These are phyloP conservation scores for Hydrozoanthus gracilis DNA, from an alignment of 92 coral and sea anemone species.

Conservation along the genomic window DNA sequence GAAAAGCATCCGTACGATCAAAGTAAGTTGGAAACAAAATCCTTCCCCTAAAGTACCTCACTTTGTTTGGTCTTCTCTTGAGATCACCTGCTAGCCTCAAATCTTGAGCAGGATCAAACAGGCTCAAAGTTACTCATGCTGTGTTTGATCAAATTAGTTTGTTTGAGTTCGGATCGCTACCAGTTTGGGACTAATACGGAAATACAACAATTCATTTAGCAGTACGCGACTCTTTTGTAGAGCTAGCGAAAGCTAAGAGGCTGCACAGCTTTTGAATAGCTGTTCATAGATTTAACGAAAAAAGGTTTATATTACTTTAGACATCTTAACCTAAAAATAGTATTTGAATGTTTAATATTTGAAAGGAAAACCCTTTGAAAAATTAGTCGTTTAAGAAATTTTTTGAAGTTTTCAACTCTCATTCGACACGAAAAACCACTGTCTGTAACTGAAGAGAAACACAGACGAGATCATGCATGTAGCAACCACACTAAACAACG, in stretches of 20 bases:
- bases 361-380: too few species aligned
- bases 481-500: too few species aligned
- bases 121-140: slow-evolving; percentile 27
- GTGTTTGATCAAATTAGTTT: slow-evolving; percentile 49
- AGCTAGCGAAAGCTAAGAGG: background rate
- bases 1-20: background rate
- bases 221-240: background rate
- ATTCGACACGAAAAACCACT: too few species aligned
- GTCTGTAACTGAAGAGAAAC: too few species aligned
- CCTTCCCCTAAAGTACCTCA: background rate
- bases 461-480: too few species aligned
- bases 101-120: slow-evolving; percentile 41
- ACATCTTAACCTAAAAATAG: too few species aligned
- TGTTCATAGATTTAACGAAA: too few species aligned
- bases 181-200: background rate
- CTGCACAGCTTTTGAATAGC: too few species aligned
- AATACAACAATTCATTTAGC: background rate
- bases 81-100: slow-evolving; percentile 19
- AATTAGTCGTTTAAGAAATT: too few species aligned
- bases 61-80: slow-evolving; percentile 2
- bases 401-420: too few species aligned
- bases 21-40: background rate
- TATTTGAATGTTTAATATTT: too few species aligned
- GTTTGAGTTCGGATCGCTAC: slow-evolving; percentile 42
- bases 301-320: too few species aligned